Evolutionary conservation across 2,888 invertebrate genomes (phyloP).

Genomic region (Portevinia maculata): DNA sequence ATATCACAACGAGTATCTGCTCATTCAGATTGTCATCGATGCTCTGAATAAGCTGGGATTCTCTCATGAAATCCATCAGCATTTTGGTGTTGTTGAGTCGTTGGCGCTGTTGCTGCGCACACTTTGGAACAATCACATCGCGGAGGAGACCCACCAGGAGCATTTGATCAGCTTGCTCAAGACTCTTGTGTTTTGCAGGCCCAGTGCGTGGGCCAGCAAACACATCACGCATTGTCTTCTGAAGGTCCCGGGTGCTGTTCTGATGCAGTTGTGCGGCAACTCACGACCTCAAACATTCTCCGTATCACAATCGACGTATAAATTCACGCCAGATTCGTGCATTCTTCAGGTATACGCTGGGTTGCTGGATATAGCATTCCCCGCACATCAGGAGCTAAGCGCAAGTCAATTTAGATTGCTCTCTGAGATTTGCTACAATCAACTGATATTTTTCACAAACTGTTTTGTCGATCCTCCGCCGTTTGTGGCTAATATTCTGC

Average conservation of each 20-base stretch:
- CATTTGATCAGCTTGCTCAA: constrained; percentile 78
- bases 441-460: constrained; percentile 78
- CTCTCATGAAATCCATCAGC: constrained; percentile 78
- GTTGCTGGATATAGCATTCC: constrained; percentile 79
- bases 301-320: constrained; percentile 77
- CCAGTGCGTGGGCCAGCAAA: constrained; percentile 79
- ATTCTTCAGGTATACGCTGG: constrained; percentile 80
- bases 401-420: constrained; percentile 77
- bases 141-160: constrained; percentile 58
- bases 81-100: constrained; percentile 79
- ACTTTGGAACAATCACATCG: constrained; percentile 59
- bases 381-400: constrained; percentile 75
- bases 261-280: constrained; percentile 50
- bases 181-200: constrained; percentile 79
- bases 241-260: constrained; percentile 8
- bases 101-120: constrained; percentile 77
- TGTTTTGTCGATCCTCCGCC: constrained; percentile 78
- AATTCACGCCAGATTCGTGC: constrained; percentile 79
- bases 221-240: constrained; percentile 77
- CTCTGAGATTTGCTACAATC: constrained; percentile 77
- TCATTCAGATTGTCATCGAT: constrained; percentile 78
- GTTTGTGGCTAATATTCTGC: constrained; percentile 78
- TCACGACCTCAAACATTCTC: constrained; percentile 33
- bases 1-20: constrained; percentile 77
- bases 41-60: constrained; percentile 79